Evolutionary conservation across 2,797 vertebrate genomes (phyloP).

Genomic region (Avahi laniger): DNA sequence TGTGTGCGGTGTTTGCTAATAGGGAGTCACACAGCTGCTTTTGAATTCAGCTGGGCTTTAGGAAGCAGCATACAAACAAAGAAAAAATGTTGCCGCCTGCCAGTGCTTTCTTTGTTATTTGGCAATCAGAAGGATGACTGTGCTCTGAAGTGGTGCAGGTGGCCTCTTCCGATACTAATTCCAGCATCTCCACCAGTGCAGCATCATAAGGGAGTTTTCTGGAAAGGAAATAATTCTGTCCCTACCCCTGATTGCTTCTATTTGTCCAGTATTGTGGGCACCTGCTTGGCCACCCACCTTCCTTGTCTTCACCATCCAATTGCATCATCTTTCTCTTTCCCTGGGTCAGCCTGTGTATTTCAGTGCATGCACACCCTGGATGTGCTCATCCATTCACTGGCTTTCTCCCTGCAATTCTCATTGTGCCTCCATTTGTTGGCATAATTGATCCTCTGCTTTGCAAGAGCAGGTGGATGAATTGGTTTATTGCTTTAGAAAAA

Average conservation of each 20-base stretch:
- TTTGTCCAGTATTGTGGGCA: slow-evolving; percentile 57
- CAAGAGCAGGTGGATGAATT: slow-evolving; percentile 55
- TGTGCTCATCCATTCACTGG: slow-evolving; percentile 27
- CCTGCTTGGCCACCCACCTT: slow-evolving; percentile 69
- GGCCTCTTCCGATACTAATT: slow-evolving; percentile 73
- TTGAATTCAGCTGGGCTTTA: slow-evolving; percentile 68
- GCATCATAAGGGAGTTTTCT: slow-evolving; percentile 69
- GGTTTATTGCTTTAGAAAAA: slow-evolving; percentile 50
- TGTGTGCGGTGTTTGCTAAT: background rate
- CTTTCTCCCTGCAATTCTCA: slow-evolving; percentile 13
- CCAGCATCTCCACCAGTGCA: slow-evolving; percentile 56
- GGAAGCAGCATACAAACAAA: slow-evolving; percentile 66
- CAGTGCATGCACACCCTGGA: background rate
- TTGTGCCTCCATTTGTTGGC: slow-evolving; percentile 35
- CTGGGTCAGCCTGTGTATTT: slow-evolving; percentile 47
- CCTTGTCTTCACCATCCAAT: slow-evolving; percentile 65
- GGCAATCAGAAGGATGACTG: slow-evolving; percentile 65
- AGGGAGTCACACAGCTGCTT: slow-evolving; percentile 30
- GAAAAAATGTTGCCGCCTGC: slow-evolving; percentile 50
- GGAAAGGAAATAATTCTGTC: slow-evolving; percentile 62
- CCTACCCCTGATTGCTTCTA: slow-evolving; percentile 32
- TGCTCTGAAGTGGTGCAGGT: slow-evolving; percentile 74
- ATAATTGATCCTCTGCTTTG: slow-evolving; percentile 63
- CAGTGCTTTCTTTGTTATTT: slow-evolving; percentile 69
- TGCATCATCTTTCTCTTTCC: slow-evolving; percentile 53